Evolutionary conservation across 2,113 vertebrate species (phyloP).

Genomic region (Formicarius rufipectus): DNA sequence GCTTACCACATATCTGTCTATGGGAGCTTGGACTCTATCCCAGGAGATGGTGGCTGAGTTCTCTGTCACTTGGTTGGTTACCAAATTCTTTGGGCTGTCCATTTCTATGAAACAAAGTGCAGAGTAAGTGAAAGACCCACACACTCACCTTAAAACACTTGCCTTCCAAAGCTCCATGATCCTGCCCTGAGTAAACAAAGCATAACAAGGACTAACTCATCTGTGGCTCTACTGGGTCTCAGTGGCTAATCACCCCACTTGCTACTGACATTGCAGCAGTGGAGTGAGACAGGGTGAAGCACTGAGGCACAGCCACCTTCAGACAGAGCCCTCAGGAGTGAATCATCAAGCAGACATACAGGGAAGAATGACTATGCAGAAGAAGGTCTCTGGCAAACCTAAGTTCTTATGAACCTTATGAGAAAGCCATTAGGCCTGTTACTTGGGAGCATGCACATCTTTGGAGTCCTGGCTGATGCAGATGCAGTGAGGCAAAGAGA

Average conservation of each 20-base stretch:
- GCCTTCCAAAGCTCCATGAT: neutral
- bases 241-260: neutral
- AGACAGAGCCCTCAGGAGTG: neutral
- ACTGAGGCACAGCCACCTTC: neutral
- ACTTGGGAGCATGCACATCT: neutral
- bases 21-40: conserved; percentile 72
- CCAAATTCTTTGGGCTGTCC: conserved; percentile 68
- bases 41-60: conserved; percentile 78
- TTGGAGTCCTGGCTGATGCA: neutral
- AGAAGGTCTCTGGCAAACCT: neutral
- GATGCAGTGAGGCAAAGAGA: neutral
- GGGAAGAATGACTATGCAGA: neutral
- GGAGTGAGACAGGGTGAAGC: neutral
- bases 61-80: conserved; percentile 73
- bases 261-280: neutral
- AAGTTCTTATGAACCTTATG: neutral
- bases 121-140: neutral
- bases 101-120: neutral
- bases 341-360: neutral
- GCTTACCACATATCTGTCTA: conserved; percentile 78
- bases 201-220: neutral
- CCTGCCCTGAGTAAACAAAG: neutral
- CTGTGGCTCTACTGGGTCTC: neutral
- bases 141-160: neutral
- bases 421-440: neutral